A percentile compares a stretch with the other conserved stretches of the same genome.
Conservation (phyloP, 30 jellyfish, hydroid and myxozoan genomes). For the Hydra vulgaris region DNA sequence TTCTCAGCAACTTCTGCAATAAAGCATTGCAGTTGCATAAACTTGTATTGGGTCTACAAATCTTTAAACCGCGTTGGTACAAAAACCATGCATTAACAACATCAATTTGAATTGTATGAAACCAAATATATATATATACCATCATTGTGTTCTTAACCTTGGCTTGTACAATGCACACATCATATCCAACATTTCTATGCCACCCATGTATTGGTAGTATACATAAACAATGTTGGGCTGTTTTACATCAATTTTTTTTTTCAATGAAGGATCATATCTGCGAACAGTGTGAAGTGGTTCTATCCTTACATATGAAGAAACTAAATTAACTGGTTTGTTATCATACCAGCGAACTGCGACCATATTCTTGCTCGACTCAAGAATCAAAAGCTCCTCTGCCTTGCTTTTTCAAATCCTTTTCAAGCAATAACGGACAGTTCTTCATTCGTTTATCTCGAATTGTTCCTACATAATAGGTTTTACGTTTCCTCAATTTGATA, state of each 20-base stretch:
- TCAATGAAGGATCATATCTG: constrained; percentile 14
- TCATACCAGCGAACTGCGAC: constrained; percentile 28
- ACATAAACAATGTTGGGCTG: constrained; percentile 11
- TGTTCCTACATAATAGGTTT: constrained; percentile 7
- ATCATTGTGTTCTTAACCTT: constrained; percentile 14
- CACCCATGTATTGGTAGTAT: constrained; percentile 18
- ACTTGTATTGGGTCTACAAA: not conserved
- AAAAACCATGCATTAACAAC: constrained; percentile 27
- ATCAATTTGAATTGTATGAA: constrained; percentile 21
- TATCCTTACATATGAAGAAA: constrained; percentile 8
- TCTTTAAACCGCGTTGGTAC: constrained; percentile 15
- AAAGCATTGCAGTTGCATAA: not conserved
- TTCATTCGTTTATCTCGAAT: constrained; percentile 9
- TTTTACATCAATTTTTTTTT: not conserved
- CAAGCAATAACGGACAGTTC: constrained; percentile 4
- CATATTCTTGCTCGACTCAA: constrained; percentile 1
- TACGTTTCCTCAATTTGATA: not conserved
- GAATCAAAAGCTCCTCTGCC: constrained; percentile 28
- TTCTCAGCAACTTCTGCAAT: not conserved
- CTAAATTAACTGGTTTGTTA: constrained; percentile 11
- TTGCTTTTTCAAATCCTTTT: constrained; percentile 18
- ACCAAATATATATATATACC: constrained; percentile 22
- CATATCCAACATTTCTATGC: constrained; percentile 29
- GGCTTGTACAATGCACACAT: constrained; percentile 32
- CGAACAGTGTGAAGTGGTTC: constrained; percentile 14